Evolutionary conservation across 2,113 vertebrate species (phyloP), one percentile per base, ranked within the genome.

Genomic region (Colossoma macropomum): DNA sequence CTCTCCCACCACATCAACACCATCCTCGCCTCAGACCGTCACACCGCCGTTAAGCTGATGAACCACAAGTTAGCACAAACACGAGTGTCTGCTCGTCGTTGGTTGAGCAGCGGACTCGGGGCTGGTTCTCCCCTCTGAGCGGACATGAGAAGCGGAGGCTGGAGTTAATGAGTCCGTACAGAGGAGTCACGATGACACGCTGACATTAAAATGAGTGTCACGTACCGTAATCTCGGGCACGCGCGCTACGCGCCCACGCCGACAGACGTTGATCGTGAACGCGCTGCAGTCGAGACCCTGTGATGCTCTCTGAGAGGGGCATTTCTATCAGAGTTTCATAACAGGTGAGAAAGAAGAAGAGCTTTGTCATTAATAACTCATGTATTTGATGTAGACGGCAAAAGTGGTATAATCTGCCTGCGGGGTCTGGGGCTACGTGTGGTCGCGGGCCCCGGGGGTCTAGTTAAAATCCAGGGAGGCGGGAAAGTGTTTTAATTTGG

Each of bases 201-300:
- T 72, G 74, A 77, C 81, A 83, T 77, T 77, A 72, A 77, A 63
- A 83, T 78, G 74, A 71, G 38, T 62, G 59, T 75, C 81, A 83
- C 81, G 81, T 77, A 72, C 32, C 9, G 32, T 23, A 38, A 21
- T 69, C 19, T 38, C 32, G 66, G 6, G 66, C 32, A 69, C 66
- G 66, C 17, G 7, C 17, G 66, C 66, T 69, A 9, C 41, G 41
- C 41, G 41, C 41, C 10, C 66, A 4, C 34, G 28, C 32, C 32
- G 30, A 38, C 0, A 69, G 21, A 16, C 66, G 7, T 13, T 25
- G 66, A 23, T 38, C 1, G 17, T 68, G 54, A 15, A 16, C 70
- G 74, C 52, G 27, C 63, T 60, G 81, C 66, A 71, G 77, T 77
- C 25, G 27, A 38, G 65, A 23, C 25, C 2, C 30, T 66, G 50